phyloP scores from a whole-genome alignment of 2,113 vertebrate genomes.

The Spea multiplicata region DNA sequence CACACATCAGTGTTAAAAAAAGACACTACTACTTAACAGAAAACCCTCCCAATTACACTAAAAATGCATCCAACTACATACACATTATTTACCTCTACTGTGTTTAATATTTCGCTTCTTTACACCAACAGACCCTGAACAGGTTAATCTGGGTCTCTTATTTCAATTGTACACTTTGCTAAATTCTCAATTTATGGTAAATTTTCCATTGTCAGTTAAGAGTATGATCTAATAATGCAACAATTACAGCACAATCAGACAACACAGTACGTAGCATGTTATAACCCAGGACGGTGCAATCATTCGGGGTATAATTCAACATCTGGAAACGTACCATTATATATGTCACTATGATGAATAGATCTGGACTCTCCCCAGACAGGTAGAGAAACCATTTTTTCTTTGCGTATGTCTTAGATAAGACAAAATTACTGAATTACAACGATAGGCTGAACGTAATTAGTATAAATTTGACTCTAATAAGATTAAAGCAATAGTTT shows the following conservation, averaged over 20 bases:
- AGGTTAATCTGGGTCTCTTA: not conserved
- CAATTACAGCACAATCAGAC: conserved; percentile 39
- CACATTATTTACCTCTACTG: not conserved
- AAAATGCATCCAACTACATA: no score
- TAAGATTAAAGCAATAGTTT: conserved; percentile 12
- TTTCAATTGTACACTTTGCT: not conserved
- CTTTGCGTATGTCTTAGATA: conserved; percentile 23
- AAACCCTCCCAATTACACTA: no score
- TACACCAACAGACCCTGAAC: not conserved
- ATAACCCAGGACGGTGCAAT: conserved; percentile 19
- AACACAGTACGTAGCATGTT: conserved; percentile 40
- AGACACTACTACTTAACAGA: no score
- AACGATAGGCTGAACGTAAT: conserved; percentile 5
- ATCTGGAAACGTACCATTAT: conserved; percentile 41
- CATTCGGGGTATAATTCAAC: conserved; percentile 26
- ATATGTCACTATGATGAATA: conserved; percentile 43
- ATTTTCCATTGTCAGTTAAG: conserved; percentile 23
- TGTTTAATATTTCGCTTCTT: no score
- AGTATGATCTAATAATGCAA: conserved; percentile 41
- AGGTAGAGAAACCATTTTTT: conserved; percentile 21
- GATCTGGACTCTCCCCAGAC: conserved; percentile 21
- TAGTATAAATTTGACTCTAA: not conserved
- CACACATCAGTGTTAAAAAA: no score
- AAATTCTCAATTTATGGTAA: conserved; percentile 25
- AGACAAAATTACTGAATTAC: conserved; percentile 27